Conservation (phyloP, 37 sponge, comb jelly and placozoan genomes). For the Chondrosia reniformis region DNA sequence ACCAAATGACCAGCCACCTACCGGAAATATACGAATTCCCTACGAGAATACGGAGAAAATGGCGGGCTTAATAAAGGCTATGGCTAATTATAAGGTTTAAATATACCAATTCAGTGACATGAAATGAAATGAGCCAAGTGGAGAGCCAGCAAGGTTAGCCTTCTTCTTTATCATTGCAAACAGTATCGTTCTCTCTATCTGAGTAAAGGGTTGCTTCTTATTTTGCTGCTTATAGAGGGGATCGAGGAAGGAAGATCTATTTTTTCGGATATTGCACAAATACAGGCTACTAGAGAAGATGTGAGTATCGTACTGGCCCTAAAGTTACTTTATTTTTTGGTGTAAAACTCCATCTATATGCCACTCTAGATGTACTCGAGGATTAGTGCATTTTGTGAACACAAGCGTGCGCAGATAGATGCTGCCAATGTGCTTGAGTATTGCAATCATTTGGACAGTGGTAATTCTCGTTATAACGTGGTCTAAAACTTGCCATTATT, state of each 20-base stretch:
- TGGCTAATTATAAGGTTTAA: neutral
- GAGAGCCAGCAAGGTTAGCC: too few species aligned
- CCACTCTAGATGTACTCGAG: conserved; percentile 28
- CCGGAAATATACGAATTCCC: too few species aligned
- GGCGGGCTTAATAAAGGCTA: neutral
- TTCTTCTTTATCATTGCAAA: neutral
- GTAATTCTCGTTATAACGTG: neutral
- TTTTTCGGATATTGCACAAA: neutral
- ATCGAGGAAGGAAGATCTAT: neutral
- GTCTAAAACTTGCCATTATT: neutral
- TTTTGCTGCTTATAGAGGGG: too few species aligned
- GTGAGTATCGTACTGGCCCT: neutral
- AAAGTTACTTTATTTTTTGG: too few species aligned
- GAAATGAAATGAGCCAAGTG: neutral
- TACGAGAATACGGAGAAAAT: neutral
- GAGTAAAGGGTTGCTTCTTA: too few species aligned
- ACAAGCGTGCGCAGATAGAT: conserved; percentile 59
- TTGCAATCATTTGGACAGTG: conserved; percentile 9
- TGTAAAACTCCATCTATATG: neutral
- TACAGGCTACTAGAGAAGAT: conserved; percentile 7
- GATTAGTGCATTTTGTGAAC: conserved; percentile 36
- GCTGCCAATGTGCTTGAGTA: conserved; percentile 55
- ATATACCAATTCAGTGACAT: neutral
- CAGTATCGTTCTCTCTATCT: too few species aligned
- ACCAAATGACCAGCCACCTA: neutral